Percentiles rank a stretch among this genome's conserved stretches.
Evolutionary conservation across 2,888 invertebrate species (phyloP).

Genomic region (Melanchra persicariae): DNA sequence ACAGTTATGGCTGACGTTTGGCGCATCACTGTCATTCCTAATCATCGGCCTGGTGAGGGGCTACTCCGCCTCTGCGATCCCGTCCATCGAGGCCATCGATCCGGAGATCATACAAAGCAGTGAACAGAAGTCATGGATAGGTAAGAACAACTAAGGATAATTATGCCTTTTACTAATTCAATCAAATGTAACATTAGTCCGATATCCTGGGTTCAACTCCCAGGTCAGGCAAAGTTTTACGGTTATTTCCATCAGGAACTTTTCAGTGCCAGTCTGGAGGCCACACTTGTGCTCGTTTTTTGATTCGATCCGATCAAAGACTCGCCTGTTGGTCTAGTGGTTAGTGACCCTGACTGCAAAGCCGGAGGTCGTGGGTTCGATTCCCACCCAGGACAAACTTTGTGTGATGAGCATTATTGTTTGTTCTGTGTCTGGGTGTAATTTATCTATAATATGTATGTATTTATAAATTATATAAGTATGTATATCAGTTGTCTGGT

Average conservation of each 20-base stretch:
- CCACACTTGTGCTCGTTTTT: not conserved
- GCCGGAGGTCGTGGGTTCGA: no score
- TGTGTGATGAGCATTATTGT: no score
- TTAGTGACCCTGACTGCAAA: no score
- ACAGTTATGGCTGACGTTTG: conserved; percentile 90
- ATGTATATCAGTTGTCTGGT: no score
- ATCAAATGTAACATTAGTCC: not conserved
- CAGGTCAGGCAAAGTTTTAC: not conserved
- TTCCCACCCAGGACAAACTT: no score
- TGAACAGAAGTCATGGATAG: conserved; percentile 90
- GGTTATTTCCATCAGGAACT: not conserved
- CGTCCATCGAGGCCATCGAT: conserved; percentile 86
- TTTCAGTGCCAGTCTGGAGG: not conserved
- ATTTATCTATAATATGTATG: no score
- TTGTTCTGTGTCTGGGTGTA: no score
- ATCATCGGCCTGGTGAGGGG: conserved; percentile 91
- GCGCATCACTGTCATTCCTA: conserved; percentile 91
- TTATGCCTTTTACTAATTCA: not conserved
- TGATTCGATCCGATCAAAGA: no score
- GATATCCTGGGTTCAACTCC: not conserved
- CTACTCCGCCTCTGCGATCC: conserved; percentile 91
- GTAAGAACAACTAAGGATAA: conserved; percentile 72
- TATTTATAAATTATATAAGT: no score
- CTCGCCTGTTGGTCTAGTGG: no score
- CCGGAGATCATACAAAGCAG: conserved; percentile 84